Conservation (phyloP, 1,140 invertebrate genomes). For the Campodea augens region DNA sequence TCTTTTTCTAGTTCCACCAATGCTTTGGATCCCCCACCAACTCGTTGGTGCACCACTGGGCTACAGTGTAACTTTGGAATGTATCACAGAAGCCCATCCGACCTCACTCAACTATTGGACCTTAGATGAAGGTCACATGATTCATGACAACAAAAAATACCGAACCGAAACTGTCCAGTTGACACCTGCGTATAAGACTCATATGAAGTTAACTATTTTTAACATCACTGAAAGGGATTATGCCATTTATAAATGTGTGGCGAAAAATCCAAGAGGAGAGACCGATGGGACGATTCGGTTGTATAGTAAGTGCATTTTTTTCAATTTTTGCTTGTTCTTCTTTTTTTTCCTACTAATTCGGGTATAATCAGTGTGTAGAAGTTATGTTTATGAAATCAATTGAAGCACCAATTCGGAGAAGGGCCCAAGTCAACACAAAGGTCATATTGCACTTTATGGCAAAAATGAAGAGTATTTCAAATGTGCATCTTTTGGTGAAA, state of each 20-base stretch:
- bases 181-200: conserved; percentile 53
- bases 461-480: too few species aligned
- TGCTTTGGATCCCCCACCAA: conserved; percentile 77
- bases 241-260: conserved; percentile 77
- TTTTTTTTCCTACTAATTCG: too few species aligned
- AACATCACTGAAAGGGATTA: conserved; percentile 49
- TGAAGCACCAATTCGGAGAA: too few species aligned
- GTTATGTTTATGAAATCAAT: too few species aligned
- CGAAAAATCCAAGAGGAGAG: conserved; percentile 78
- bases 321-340: not conserved
- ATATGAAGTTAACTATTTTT: conserved; percentile 57
- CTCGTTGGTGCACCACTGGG: conserved; percentile 60
- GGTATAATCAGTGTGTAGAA: too few species aligned
- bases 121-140: conserved; percentile 65
- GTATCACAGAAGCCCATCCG: conserved; percentile 75
- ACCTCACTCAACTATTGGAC: conserved; percentile 84
- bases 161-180: conserved; percentile 41
- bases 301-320: conserved; percentile 51
- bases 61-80: conserved; percentile 65
- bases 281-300: conserved; percentile 76
- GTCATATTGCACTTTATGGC: too few species aligned
- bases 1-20: conserved; percentile 56
- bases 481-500: too few species aligned
- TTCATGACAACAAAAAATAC: conserved; percentile 65
- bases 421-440: too few species aligned